Evolutionary conservation across 2,888 invertebrate genomes (phyloP).

Genomic region (Stegophylla sp.): DNA sequence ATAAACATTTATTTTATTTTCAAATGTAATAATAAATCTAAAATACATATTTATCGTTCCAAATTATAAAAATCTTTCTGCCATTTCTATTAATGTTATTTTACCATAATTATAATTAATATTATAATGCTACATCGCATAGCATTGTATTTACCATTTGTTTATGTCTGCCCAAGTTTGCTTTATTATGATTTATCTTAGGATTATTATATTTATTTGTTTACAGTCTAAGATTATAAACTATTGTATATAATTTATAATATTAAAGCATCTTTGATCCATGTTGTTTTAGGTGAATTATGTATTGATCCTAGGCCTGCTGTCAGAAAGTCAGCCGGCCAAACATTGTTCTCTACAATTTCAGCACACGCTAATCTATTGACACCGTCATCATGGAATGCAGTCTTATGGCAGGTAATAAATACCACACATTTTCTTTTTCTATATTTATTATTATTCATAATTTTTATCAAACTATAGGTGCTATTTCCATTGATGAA

Average conservation of each 20-base stretch:
- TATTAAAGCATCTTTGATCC: not conserved
- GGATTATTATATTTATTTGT: too few species aligned
- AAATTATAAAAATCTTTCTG: too few species aligned
- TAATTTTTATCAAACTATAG: slow-evolving; percentile 63
- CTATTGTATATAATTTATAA: not conserved
- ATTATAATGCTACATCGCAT: too few species aligned
- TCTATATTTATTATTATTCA: not conserved
- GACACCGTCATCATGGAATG: slow-evolving; percentile 89
- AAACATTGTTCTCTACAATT: slow-evolving; percentile 96
- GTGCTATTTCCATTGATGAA: slow-evolving; percentile 88
- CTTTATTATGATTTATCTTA: too few species aligned
- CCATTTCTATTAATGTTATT: too few species aligned
- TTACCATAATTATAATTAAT: too few species aligned
- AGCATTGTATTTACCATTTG: too few species aligned
- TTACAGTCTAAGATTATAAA: too few species aligned
- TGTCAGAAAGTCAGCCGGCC: slow-evolving; percentile 94
- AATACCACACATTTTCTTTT: slow-evolving; percentile 15
- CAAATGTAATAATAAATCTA: too few species aligned
- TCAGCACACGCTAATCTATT: slow-evolving; percentile 92
- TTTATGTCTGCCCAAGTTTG: too few species aligned
- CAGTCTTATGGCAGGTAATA: slow-evolving; percentile 83
- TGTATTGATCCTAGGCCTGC: slow-evolving; percentile 96
- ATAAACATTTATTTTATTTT: too few species aligned
- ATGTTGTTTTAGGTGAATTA: slow-evolving; percentile 72
- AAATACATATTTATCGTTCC: too few species aligned